Conservation (phyloP, 2,113 vertebrate species). For the Lycaon pictus region DNA sequence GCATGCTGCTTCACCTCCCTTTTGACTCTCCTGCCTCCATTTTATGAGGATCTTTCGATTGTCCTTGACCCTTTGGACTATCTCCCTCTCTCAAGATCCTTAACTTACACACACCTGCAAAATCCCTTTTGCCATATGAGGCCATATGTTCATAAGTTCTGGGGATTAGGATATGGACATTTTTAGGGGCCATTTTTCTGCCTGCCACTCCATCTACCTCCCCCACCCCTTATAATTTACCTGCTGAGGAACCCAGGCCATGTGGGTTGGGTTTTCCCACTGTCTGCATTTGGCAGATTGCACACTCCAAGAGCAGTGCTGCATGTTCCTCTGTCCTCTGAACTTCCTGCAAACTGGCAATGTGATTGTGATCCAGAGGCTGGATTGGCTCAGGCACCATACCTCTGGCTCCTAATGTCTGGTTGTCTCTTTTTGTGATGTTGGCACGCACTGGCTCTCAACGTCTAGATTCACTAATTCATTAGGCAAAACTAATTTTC, state of each 20-base stretch:
- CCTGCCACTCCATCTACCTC: no score
- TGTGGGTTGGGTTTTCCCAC: neutral
- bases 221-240: no score
- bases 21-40: neutral
- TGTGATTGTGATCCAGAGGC: neutral
- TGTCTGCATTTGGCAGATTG: neutral
- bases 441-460: accelerated
- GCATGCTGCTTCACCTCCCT: neutral
- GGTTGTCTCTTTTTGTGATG: neutral
- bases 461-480: neutral
- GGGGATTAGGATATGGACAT: no score
- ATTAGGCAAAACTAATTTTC: neutral
- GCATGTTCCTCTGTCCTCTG: neutral
- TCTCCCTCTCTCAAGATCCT: neutral
- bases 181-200: neutral
- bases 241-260: neutral
- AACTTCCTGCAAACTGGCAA: neutral
- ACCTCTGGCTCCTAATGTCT: no score
- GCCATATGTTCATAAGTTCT: neutral
- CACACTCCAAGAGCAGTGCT: neutral
- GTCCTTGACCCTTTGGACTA: neutral
- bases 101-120: neutral
- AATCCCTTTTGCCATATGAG: neutral
- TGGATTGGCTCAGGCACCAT: accelerated
- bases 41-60: neutral